phyloP scores from a whole-genome alignment of 1,140 invertebrate species.

The Ditylenchus dipsaci region DNA sequence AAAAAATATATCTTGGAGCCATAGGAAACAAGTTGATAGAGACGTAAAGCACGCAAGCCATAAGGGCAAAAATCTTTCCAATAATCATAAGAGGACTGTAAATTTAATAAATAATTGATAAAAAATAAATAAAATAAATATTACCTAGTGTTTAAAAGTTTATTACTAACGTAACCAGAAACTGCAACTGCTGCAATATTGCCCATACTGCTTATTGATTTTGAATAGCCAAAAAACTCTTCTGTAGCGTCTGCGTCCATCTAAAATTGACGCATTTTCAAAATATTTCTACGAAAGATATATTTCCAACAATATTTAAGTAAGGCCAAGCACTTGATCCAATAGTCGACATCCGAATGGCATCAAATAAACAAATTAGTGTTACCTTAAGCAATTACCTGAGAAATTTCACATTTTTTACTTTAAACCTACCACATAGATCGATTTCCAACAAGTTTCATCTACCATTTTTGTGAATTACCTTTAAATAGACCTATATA shows the following conservation, averaged over 20 bases:
- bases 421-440: no score
- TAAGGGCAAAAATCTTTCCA: slow-evolving; percentile 36
- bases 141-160: neutral
- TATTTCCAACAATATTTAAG: no score
- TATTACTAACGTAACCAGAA: neutral
- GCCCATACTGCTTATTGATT: neutral
- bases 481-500: no score
- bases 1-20: neutral
- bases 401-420: no score
- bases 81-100: slow-evolving; percentile 37
- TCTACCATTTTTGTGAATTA: no score
- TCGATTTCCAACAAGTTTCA: no score
- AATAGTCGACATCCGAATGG: no score
- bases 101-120: neutral
- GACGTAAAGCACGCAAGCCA: slow-evolving; percentile 43
- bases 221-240: neutral
- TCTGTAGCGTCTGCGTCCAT: neutral
- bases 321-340: no score
- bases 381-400: no score
- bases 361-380: no score
- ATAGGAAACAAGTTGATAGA: slow-evolving; percentile 19
- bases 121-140: neutral
- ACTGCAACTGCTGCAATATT: neutral
- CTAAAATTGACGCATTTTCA: neutral
- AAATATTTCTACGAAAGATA: no score